Evolutionary conservation across 2,888 invertebrate species (phyloP).

Genomic region (Syrphus vitripennis): DNA sequence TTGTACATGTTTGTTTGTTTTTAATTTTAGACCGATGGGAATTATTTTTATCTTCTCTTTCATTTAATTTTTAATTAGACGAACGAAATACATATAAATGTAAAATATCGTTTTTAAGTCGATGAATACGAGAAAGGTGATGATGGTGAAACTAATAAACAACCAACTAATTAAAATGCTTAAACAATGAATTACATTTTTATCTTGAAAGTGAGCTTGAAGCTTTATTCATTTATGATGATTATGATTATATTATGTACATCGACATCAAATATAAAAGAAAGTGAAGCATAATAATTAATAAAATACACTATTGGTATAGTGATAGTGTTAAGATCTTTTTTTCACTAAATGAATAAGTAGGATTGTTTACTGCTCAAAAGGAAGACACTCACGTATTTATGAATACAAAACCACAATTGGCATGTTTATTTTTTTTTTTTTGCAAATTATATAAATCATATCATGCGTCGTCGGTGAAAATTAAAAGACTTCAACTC

Average conservation of each 20-base stretch:
- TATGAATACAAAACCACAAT: background rate
- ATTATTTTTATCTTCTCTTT: background rate
- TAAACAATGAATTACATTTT: background rate
- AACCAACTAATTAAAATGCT: conserved; percentile 1
- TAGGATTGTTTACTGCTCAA: background rate
- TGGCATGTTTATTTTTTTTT: no score
- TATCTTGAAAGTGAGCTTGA: conserved; percentile 5
- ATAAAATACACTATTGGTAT: background rate
- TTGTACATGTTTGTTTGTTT: background rate
- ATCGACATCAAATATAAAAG: background rate
- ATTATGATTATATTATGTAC: no score
- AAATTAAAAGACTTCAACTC: no score
- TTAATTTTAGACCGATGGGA: conserved; percentile 21
- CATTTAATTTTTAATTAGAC: conserved; percentile 27
- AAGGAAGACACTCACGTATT: background rate
- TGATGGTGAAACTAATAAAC: background rate
- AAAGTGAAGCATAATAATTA: background rate
- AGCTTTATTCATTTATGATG: background rate
- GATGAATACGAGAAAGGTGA: background rate
- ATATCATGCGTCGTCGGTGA: no score
- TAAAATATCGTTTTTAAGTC: conserved; percentile 20
- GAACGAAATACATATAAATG: background rate
- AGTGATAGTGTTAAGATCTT: background rate
- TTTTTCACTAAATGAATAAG: background rate
- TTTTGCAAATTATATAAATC: no score